phyloP scores from a whole-genome alignment of 2,888 invertebrate genomes.

The Melanchra persicariae region DNA sequence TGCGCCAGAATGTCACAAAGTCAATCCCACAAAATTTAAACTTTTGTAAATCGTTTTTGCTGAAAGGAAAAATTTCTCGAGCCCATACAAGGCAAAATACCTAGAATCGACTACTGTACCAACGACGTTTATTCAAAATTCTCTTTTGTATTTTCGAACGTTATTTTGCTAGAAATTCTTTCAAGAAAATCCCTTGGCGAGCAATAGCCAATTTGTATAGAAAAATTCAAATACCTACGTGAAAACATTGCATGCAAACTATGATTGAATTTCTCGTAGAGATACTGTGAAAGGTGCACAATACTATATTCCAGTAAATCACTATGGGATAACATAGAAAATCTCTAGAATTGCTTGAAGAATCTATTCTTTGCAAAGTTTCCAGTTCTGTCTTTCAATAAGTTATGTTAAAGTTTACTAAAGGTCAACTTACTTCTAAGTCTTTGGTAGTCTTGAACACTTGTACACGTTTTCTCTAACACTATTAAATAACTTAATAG shows the following conservation, averaged over 20 bases:
- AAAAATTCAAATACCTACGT: background rate
- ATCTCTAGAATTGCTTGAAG: background rate
- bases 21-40: too few species aligned
- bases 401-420: background rate
- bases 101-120: background rate
- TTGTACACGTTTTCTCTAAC: too few species aligned
- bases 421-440: background rate
- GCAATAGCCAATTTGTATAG: background rate
- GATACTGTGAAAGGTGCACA: background rate
- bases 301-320: background rate
- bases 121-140: background rate
- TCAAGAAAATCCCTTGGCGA: background rate
- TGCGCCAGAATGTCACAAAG: too few species aligned
- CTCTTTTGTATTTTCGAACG: background rate
- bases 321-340: background rate
- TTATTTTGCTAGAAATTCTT: background rate
- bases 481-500: too few species aligned
- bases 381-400: background rate
- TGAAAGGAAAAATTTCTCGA: background rate
- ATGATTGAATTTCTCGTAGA: background rate
- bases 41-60: background rate
- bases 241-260: background rate
- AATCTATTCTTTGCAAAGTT: background rate
- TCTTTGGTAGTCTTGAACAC: too few species aligned
- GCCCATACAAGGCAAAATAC: background rate